A percentile compares a stretch with the other conserved stretches of the same genome.
Conservation (phyloP, 2,888 invertebrate species). For the Axea sp. region DNA sequence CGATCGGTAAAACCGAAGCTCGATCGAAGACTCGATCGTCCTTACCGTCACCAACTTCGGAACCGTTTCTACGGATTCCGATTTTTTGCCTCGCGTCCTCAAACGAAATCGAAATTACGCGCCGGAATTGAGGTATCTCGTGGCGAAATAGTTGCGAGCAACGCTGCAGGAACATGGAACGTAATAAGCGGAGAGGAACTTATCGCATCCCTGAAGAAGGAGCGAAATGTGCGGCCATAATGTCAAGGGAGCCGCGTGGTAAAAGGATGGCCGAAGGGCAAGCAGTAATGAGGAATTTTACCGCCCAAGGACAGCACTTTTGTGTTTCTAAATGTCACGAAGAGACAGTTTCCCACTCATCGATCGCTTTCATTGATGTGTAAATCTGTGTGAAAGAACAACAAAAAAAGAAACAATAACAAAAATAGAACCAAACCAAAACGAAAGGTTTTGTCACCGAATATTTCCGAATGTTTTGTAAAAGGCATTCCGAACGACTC, state of each 20-base stretch:
- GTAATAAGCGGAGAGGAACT: slow-evolving; percentile 4
- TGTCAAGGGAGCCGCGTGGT: slow-evolving; percentile 44
- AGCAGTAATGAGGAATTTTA: slow-evolving; percentile 25
- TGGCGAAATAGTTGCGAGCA: background rate
- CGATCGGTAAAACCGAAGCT: too few relatives aligned
- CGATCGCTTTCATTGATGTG: too few relatives aligned
- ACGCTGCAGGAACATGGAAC: slow-evolving; percentile 19
- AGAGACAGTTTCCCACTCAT: slow-evolving; percentile 19
- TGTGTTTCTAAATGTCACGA: slow-evolving; percentile 41
- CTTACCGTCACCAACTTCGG: too few relatives aligned
- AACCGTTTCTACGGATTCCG: too few relatives aligned
- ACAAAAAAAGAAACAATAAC: too few relatives aligned
- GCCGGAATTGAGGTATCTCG: background rate
- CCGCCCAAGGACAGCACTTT: slow-evolving; percentile 36
- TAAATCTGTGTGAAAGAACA: too few relatives aligned
- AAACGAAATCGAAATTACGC: slow-evolving; percentile 2
- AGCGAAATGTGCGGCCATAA: slow-evolving; percentile 4
- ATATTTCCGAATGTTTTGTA: too few relatives aligned
- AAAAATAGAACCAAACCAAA: too few relatives aligned
- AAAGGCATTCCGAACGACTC: too few relatives aligned
- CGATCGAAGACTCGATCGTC: too few relatives aligned
- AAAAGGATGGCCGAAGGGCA: slow-evolving; percentile 50
- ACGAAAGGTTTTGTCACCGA: too few relatives aligned
- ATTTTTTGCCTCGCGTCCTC: background rate
- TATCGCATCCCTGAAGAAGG: slow-evolving; percentile 1